Evolutionary conservation across 2,113 vertebrate genomes (phyloP).

Genomic region (Nycticorax nycticorax): DNA sequence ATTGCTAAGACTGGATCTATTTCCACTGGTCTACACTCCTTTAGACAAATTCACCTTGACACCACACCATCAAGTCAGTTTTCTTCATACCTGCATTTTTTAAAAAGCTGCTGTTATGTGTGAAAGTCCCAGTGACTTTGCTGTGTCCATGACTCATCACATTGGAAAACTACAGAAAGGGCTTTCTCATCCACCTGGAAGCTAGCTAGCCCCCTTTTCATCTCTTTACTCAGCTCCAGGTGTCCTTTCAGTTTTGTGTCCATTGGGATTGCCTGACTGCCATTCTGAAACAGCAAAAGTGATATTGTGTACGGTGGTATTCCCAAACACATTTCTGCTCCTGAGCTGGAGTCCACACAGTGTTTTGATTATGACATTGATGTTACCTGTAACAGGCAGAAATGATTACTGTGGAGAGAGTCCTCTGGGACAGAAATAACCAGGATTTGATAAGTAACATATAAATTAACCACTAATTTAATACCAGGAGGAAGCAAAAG

Average conservation of each 20-base stretch:
- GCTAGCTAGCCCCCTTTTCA: constrained; percentile 51
- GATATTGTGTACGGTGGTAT: not conserved
- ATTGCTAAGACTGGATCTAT: not conserved
- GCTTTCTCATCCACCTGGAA: constrained; percentile 54
- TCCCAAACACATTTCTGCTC: constrained; percentile 61
- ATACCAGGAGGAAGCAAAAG: not conserved
- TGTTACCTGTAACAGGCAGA: constrained; percentile 69
- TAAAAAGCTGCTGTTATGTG: constrained; percentile 70
- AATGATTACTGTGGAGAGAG: not conserved
- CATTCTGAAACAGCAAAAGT: constrained; percentile 47
- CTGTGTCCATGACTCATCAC: not conserved
- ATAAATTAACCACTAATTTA: not conserved
- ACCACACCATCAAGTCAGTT: not conserved
- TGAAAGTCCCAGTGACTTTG: constrained; percentile 64
- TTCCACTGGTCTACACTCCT: not conserved
- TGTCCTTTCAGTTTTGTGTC: constrained; percentile 36
- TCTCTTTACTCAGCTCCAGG: not conserved
- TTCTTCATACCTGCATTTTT: constrained; percentile 73
- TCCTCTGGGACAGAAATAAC: not conserved
- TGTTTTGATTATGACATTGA: constrained; percentile 70
- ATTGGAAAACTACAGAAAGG: constrained; percentile 71
- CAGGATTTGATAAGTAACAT: not conserved
- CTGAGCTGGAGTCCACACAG: constrained; percentile 74
- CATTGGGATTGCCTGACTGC: constrained; percentile 10
- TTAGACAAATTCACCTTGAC: not conserved